A percentile compares a stretch with the other conserved stretches of the same genome.
Evolutionary conservation across 2,888 invertebrate genomes (phyloP).

Genomic region (Melinopterus prodromus): DNA sequence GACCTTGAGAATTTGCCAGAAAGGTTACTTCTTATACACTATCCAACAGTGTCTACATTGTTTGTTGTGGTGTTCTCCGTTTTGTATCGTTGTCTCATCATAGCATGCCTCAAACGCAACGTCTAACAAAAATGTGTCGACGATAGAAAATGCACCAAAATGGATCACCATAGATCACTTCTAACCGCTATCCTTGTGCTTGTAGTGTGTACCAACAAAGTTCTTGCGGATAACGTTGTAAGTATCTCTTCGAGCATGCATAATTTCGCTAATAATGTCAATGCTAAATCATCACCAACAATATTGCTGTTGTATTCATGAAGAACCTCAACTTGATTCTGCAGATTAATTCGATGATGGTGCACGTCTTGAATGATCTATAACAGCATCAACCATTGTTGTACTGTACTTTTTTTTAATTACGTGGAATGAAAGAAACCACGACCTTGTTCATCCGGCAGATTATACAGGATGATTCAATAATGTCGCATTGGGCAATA

Average conservation of each 20-base stretch:
- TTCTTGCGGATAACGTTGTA: background rate
- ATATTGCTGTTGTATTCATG: background rate
- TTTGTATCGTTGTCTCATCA: background rate
- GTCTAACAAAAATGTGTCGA: background rate
- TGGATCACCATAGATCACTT: background rate
- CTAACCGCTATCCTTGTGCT: background rate
- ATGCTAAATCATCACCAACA: background rate
- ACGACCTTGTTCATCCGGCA: too few relatives aligned
- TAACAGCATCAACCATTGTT: too few relatives aligned
- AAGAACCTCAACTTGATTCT: background rate
- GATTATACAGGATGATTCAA: too few relatives aligned
- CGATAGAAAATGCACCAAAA: background rate
- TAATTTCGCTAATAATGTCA: background rate
- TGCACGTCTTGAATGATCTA: too few relatives aligned
- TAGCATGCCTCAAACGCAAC: background rate
- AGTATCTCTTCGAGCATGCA: background rate
- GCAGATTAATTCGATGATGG: background rate
- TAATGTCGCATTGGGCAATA: too few relatives aligned
- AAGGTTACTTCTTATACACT: background rate
- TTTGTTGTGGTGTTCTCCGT: background rate
- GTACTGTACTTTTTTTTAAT: too few relatives aligned
- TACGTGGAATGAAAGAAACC: too few relatives aligned
- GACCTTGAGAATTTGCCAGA: background rate
- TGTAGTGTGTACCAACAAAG: background rate
- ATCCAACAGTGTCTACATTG: background rate